A percentile compares a stretch with the other conserved stretches of the same genome.
These are phyloP conservation scores for Pomatostomus ruficeps DNA, from an alignment of 2,113 vertebrate genomes.

Conservation along the genomic window DNA sequence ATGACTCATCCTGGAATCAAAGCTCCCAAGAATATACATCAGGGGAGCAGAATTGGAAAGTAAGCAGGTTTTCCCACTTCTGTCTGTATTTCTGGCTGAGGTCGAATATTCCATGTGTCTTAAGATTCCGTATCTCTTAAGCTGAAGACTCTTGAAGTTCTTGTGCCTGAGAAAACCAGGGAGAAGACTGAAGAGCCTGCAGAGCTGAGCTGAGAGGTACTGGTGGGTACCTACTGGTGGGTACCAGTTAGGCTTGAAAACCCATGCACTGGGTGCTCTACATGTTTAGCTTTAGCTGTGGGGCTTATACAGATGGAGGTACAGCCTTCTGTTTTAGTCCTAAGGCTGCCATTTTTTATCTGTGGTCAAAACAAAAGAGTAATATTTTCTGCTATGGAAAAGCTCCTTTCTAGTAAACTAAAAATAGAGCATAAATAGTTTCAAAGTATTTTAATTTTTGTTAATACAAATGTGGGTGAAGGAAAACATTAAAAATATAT, in stretches of 20 bases:
- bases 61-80: background rate
- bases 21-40: background rate
- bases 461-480: background rate
- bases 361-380: background rate
- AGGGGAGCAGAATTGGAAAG: background rate
- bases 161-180: background rate
- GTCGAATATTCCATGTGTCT: background rate
- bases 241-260: background rate
- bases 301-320: background rate
- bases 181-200: background rate
- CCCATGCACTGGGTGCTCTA: background rate
- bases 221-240: too few relatives aligned
- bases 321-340: background rate
- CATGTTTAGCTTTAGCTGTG: background rate
- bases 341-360: background rate
- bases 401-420: background rate
- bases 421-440: background rate
- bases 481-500: background rate
- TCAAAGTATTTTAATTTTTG: background rate
- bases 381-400: background rate
- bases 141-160: background rate
- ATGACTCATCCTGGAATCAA: background rate
- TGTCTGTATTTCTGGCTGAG: background rate
- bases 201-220: background rate
- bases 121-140: background rate